These are phyloP conservation scores for Cyprinodon brontotheroides DNA, from an alignment of 2,113 vertebrate genomes.

Conservation along the genomic window DNA sequence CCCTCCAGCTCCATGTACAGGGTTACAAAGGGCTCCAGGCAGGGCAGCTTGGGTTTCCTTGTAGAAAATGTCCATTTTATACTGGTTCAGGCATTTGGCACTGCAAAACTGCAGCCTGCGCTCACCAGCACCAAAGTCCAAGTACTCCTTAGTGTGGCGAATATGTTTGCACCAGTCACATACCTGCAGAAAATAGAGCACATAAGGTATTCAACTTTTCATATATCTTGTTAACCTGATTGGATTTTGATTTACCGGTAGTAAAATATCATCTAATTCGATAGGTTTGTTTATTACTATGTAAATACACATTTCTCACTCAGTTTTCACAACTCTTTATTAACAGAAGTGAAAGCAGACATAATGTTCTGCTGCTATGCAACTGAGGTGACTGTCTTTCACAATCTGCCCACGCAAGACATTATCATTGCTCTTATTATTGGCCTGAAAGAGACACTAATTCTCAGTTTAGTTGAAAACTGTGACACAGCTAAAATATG, in stretches of 20 bases:
- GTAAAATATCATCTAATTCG: background rate
- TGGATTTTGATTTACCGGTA: constrained; percentile 9
- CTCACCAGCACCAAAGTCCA: constrained; percentile 99
- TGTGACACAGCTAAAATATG: constrained; percentile 50
- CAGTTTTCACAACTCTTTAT: constrained; percentile 2
- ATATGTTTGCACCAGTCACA: constrained; percentile 99
- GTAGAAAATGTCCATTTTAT: constrained; percentile 99
- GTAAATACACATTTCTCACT: background rate
- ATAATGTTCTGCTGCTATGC: constrained; percentile 22
- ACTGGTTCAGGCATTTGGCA: constrained; percentile 99
- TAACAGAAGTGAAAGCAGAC: background rate
- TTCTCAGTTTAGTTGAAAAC: constrained; percentile 25
- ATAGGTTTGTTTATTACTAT: background rate
- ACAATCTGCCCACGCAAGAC: constrained; percentile 43
- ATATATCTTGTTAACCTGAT: background rate
- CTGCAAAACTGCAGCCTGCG: constrained; percentile 99
- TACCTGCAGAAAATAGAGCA: constrained; percentile 86
- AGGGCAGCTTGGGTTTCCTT: constrained; percentile 99
- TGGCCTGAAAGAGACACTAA: constrained; percentile 22
- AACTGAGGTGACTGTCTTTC: constrained; percentile 15
- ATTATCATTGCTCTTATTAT: constrained; percentile 52
- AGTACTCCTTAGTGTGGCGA: constrained; percentile 99
- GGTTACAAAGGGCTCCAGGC: constrained; percentile 92
- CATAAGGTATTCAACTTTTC: constrained; percentile 15
- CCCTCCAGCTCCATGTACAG: constrained; percentile 83